These are phyloP conservation scores for Drosophila suzukii DNA, from an alignment of 1,140 invertebrate species.

Conservation along the genomic window DNA sequence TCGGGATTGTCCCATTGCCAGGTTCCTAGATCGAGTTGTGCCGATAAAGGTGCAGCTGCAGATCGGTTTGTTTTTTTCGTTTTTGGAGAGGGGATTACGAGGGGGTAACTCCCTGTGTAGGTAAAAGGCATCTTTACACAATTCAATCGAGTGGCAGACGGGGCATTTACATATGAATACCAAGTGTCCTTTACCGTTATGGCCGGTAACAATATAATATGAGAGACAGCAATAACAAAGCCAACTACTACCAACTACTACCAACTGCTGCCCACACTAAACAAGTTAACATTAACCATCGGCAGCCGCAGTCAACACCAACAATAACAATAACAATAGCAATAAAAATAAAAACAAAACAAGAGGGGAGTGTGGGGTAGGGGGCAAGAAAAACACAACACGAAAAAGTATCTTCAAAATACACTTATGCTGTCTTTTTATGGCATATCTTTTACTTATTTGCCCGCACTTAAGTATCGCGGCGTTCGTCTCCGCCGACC, in stretches of 20 bases:
- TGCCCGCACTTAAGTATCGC: constrained; percentile 71
- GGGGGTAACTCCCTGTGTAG: not conserved
- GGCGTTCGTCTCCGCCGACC: constrained; percentile 48
- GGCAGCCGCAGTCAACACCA: constrained; percentile 31
- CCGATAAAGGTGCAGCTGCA: constrained; percentile 46
- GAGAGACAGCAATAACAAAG: constrained; percentile 30
- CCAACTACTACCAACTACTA: constrained; percentile 8
- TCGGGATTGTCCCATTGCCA: constrained; percentile 38
- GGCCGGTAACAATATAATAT: constrained; percentile 51
- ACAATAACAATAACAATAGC: constrained; percentile 38
- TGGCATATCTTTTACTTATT: constrained; percentile 79
- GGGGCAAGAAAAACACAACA: constrained; percentile 30
- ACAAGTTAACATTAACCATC: constrained; percentile 49
- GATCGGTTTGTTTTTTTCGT: constrained; percentile 10
- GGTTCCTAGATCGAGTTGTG: constrained; percentile 47
- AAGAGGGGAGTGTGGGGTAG: not conserved
- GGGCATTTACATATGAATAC: constrained; percentile 60
- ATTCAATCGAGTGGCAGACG: constrained; percentile 55
- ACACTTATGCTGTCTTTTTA: constrained; percentile 79
- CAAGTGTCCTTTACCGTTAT: constrained; percentile 58
- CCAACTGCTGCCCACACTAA: constrained; percentile 44
- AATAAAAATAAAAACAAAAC: constrained; percentile 46
- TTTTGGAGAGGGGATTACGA: not conserved
- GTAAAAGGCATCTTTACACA: constrained; percentile 29
- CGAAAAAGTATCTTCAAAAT: constrained; percentile 74